phyloP scores from a whole-genome alignment of 2,797 vertebrate species.

The Ara ararauna region DNA sequence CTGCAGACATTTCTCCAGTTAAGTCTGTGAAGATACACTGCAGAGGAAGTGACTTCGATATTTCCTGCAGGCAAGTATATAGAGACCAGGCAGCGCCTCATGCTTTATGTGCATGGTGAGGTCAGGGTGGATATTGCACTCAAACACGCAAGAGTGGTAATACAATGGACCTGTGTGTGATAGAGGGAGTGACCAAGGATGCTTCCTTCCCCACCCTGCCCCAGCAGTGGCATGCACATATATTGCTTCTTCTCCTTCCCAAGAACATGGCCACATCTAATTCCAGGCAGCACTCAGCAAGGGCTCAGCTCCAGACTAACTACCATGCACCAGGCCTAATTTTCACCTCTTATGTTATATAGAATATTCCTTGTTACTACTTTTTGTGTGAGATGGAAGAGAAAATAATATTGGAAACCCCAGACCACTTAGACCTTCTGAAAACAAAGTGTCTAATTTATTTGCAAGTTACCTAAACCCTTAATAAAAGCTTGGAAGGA shows the following conservation, averaged over 20 bases:
- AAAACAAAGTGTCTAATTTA: neutral
- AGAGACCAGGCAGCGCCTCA: neutral
- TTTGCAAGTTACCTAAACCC: neutral
- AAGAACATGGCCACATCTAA: neutral
- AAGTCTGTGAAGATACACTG: neutral
- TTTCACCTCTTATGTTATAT: neutral
- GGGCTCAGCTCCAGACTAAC: neutral
- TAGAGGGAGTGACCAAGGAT: neutral
- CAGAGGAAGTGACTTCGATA: neutral
- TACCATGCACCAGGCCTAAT: neutral
- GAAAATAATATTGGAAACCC: neutral
- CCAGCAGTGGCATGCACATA: neutral
- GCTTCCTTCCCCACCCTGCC: neutral
- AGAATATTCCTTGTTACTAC: neutral
- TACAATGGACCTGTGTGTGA: neutral
- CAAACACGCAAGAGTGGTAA: neutral
- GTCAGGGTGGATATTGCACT: neutral
- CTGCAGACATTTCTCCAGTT: neutral
- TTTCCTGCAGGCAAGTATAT: neutral
- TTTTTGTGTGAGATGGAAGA: neutral
- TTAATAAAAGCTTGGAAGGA: neutral
- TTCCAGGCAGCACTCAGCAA: fast-evolving
- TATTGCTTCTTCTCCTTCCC: neutral
- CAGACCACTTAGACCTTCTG: neutral
- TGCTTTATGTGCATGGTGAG: fast-evolving